These are phyloP conservation scores for Mantis religiosa DNA, from an alignment of 2,888 invertebrate species.

Conservation along the genomic window DNA sequence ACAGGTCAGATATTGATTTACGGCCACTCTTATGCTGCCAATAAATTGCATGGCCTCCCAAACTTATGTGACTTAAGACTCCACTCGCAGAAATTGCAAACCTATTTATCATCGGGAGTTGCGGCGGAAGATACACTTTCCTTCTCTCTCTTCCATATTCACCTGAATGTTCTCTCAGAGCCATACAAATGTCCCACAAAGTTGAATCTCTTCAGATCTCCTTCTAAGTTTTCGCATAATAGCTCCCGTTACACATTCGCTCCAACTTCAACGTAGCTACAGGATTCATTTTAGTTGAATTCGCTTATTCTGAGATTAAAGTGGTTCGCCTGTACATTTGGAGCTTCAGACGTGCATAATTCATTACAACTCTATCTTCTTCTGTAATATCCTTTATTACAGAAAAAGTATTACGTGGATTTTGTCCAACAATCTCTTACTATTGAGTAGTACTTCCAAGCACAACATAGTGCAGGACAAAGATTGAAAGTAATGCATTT, in stretches of 20 bases:
- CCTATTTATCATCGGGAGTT: not conserved
- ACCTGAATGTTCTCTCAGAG: not conserved
- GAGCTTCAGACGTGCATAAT: too few relatives aligned
- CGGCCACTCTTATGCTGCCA: not conserved
- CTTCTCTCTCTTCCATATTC: not conserved
- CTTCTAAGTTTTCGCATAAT: not conserved
- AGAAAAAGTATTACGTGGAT: too few relatives aligned
- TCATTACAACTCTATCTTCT: too few relatives aligned
- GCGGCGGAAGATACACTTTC: not conserved
- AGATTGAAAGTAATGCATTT: too few relatives aligned
- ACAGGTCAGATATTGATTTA: not conserved
- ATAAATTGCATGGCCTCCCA: not conserved
- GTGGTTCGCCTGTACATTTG: too few relatives aligned
- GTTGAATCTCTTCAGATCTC: not conserved
- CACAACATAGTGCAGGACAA: too few relatives aligned
- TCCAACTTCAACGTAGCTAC: not conserved
- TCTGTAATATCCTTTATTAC: too few relatives aligned
- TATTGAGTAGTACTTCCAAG: too few relatives aligned
- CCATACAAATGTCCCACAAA: not conserved
- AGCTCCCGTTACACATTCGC: not conserved
- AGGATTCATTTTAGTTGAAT: not conserved
- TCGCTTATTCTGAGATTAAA: too few relatives aligned
- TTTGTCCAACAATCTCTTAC: too few relatives aligned
- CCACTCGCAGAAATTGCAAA: not conserved
- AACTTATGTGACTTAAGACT: not conserved